These are phyloP conservation scores for Cantharis rustica DNA, from an alignment of 2,888 invertebrate species.

Conservation along the genomic window DNA sequence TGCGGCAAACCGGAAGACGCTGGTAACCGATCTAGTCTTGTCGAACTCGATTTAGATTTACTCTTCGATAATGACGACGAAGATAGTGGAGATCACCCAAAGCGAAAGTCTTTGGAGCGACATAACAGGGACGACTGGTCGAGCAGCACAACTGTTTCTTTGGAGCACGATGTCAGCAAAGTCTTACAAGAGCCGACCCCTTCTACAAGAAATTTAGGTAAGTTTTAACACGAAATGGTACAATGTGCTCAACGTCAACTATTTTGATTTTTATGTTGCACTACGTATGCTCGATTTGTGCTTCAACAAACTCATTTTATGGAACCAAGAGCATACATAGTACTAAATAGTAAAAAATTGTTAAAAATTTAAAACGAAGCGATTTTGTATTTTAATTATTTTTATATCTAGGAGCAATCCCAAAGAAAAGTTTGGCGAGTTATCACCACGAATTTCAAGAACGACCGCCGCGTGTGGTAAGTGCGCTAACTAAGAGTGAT, in stretches of 20 bases:
- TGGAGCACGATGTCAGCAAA: conserved; percentile 61
- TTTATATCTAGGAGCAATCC: conserved; percentile 63
- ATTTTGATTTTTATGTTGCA: no score
- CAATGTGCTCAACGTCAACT: no score
- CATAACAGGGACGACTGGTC: conserved; percentile 60
- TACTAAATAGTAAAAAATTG: no score
- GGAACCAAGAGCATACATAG: no score
- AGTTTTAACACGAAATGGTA: no score
- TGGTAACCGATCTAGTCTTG: conserved; percentile 58
- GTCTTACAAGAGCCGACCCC: conserved; percentile 57
- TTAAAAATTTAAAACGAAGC: no score
- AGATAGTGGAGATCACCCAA: conserved; percentile 17
- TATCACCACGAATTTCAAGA: conserved; percentile 31
- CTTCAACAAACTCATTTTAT: no score
- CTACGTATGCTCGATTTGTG: no score
- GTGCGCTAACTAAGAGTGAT: conserved; percentile 47
- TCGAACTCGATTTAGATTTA: conserved; percentile 65
- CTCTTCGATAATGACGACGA: conserved; percentile 61
- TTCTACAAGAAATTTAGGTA: conserved; percentile 60
- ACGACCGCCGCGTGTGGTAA: conserved; percentile 35
- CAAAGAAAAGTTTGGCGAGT: conserved; percentile 60
- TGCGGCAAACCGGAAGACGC: conserved; percentile 36
- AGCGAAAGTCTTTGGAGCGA: conserved; percentile 48
- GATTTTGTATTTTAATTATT: no score
- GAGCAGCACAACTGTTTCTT: conserved; percentile 52